Evolutionary conservation across 1,140 invertebrate genomes (phyloP).

Genomic region (Procambarus virginalis): DNA sequence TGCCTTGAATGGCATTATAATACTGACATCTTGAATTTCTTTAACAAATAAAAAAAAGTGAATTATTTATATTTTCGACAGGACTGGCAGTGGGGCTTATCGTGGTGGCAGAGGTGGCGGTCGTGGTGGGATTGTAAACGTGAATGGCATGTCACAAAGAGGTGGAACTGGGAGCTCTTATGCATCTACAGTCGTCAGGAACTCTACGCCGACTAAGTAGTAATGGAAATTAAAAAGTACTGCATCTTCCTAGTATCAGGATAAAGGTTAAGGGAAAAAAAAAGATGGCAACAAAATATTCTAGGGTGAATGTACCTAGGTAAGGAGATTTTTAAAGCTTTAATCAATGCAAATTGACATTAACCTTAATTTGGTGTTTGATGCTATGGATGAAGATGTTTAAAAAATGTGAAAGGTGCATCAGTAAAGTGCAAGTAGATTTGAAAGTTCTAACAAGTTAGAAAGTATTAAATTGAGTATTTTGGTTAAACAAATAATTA

Average conservation of each 20-base stretch:
- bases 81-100: constrained; percentile 69
- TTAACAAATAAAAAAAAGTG: too few species aligned
- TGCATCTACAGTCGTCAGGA: constrained; percentile 57
- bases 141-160: constrained; percentile 49
- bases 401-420: constrained; percentile 13
- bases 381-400: constrained; percentile 3
- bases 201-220: constrained; percentile 53
- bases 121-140: constrained; percentile 46
- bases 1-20: too few species aligned
- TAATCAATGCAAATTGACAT: constrained; percentile 42
- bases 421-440: constrained; percentile 4
- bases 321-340: constrained; percentile 51
- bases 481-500: constrained; percentile 40
- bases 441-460: constrained; percentile 48
- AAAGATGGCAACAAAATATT: background rate
- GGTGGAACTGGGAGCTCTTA: constrained; percentile 42
- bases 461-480: constrained; percentile 56
- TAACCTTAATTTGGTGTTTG: constrained; percentile 31
- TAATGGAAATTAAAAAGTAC: background rate
- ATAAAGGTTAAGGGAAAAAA: background rate
- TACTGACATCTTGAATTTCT: too few species aligned
- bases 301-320: constrained; percentile 17
- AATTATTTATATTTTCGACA: background rate
- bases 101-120: constrained; percentile 71
- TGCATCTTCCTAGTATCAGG: background rate